Evolutionary conservation across 2,888 invertebrate genomes (phyloP).

Genomic region (Dendrolimus pini): DNA sequence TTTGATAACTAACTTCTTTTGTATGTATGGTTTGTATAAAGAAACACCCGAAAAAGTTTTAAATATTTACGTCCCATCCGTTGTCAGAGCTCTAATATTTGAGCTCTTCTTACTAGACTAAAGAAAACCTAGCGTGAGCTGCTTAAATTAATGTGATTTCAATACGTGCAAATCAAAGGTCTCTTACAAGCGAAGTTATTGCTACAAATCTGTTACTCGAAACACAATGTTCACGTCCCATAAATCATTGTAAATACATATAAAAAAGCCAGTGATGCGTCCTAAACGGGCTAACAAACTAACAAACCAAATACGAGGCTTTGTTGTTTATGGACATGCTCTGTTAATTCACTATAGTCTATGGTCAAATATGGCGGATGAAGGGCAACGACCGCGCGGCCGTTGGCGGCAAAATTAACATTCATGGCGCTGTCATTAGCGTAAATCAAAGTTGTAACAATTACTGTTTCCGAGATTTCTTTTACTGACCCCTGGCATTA

Average conservation of each 20-base stretch:
- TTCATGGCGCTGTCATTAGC: slow-evolving; percentile 21
- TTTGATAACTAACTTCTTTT: too few relatives aligned
- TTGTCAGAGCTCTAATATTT: too few relatives aligned
- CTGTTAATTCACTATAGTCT: slow-evolving; percentile 52
- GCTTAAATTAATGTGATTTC: too few relatives aligned
- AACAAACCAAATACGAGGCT: slow-evolving; percentile 41
- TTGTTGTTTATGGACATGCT: slow-evolving; percentile 52
- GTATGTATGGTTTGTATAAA: too few relatives aligned
- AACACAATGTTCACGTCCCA: background rate
- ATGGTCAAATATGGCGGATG: slow-evolving; percentile 49
- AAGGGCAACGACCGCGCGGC: slow-evolving; percentile 42
- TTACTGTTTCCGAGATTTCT: background rate
- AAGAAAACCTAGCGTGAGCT: too few relatives aligned
- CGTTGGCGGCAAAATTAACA: slow-evolving; percentile 47
- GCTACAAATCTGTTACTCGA: background rate
- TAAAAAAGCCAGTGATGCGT: slow-evolving; percentile 44
- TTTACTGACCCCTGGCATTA: background rate
- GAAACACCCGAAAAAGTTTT: too few relatives aligned
- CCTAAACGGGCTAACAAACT: slow-evolving; percentile 21
- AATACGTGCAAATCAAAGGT: too few relatives aligned
- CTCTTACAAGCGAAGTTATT: background rate
- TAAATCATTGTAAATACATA: slow-evolving; percentile 21
- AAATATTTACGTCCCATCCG: too few relatives aligned
- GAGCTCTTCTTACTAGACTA: too few relatives aligned
- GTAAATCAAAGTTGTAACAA: background rate